Evolutionary conservation across 2,888 invertebrate genomes (phyloP), one percentile per base, ranked within the genome.

Genomic region (Odontomyia ornata): DNA sequence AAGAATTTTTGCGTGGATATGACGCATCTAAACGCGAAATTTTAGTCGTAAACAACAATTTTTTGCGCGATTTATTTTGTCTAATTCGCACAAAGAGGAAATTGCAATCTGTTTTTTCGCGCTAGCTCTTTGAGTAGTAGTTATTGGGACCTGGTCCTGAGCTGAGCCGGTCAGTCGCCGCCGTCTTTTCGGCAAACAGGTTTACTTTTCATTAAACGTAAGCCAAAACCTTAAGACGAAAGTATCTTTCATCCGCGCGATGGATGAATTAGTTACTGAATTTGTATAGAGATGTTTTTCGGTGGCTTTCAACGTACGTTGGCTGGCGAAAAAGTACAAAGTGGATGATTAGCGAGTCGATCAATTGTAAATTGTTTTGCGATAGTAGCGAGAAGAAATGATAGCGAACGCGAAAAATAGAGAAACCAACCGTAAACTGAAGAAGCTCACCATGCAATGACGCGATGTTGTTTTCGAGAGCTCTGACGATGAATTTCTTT

Each of bases 21-120:
- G 73, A 73, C 73, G 73, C 73, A 73, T 73, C 73, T 57, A 23
- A 73, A 73, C 73, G 73, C 57, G 60, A 57, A 72, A 57, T 73
- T 72, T 73, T 36, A 57, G 57, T 73, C 73, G 73, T 73, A 73
- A 73, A 73, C 71, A 67, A 67, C 71, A 73, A 36, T 57, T 57
- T 73, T 60, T 73, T 72, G 52, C 56, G 52, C 52, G 36, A 21
- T 57, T 15, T 57, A 27, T 73, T 28, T 73, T 57, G 56, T 72
- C 23, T 57, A 73, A 73, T 73, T 73, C 73, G 60, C 73, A 36
- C 30, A 47, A 69, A 73, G 57, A 60, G 73, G 73, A 73, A 73
- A 73, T 73, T 73, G 73, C 60, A 73, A 73, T 60, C 57, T 57
- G 30, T 43, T 73, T 27, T 73, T 60, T 57, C n/a, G 72, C 21